Evolutionary conservation across 2,113 vertebrate genomes (phyloP), one percentile per base, ranked within the genome.

Genomic region (Channa maculata): DNA sequence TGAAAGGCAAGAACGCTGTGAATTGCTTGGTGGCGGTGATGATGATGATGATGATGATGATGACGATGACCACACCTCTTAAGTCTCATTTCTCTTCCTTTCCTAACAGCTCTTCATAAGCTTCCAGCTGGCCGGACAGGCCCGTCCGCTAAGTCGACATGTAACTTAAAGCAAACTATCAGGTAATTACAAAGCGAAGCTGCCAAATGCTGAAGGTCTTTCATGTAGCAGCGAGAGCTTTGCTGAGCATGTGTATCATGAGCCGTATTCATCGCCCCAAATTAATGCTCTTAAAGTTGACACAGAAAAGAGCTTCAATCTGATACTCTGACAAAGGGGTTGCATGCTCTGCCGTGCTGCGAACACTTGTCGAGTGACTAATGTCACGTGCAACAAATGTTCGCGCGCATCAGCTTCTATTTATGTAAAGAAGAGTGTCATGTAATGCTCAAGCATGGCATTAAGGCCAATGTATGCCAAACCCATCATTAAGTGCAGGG

Each of bases 31-130:
- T 15, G 45, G 33, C 58, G 71, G 6, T 68, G 54, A 45, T 65
- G 64, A 36, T 82, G 77, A 62, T 75, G 77, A 65, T 80, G 73
- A 79, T 81, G 76, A 74, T 65, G 72, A 81, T 69, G 79, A 82
- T 77, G 84, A 24, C 24, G 24, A 73, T n/a, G 62, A 88, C 86
- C 88, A 81, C 91, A 89, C 87, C 79, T 86, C 82, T 85, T 69
- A 79, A 39, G 66, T 83, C 86, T 84, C 66, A 79, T 67, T 86
- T 79, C 57, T 69, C 78, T 24, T 24, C 24, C 24, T 58, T 24
- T 57, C 68, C 74, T 75, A 79, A 83, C 64, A 58, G 58, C 75
- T 67, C 70, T 62, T 67, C 75, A 66, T 54, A 38, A 55, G 76
- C 80, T 73, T 84, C 78, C 88, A 84, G 84, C 77, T 87, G 86